These are phyloP conservation scores for Penaeus vannamei DNA, from an alignment of 1,140 invertebrate species.

Conservation along the genomic window DNA sequence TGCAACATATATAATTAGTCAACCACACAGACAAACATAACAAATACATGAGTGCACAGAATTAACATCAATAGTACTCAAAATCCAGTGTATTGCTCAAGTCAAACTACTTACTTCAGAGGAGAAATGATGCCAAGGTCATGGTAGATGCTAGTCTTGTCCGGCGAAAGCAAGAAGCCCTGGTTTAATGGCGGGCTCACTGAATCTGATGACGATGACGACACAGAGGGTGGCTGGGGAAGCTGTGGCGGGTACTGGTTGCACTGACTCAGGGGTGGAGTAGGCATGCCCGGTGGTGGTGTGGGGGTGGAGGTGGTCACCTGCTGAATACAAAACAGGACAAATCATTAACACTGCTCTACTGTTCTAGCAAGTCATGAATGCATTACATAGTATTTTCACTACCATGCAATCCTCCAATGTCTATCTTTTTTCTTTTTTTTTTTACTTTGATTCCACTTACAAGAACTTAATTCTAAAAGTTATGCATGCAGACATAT, in stretches of 20 bases:
- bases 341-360: too few species aligned
- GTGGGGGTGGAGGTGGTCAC: constrained; percentile 38
- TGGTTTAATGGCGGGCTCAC: constrained; percentile 59
- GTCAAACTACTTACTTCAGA: constrained; percentile 60
- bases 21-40: too few species aligned
- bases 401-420: too few species aligned
- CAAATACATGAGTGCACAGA: background rate
- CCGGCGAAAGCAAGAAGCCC: constrained; percentile 64
- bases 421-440: too few species aligned
- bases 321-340: constrained; percentile 11
- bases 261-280: constrained; percentile 45
- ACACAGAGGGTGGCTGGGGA: background rate
- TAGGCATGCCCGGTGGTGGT: constrained; percentile 42
- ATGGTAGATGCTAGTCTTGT: constrained; percentile 60
- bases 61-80: background rate
- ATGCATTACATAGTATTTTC: too few species aligned
- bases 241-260: constrained; percentile 40
- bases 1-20: too few species aligned
- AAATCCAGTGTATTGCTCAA: background rate
- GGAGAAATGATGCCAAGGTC: constrained; percentile 66
- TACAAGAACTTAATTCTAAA: too few species aligned
- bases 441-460: too few species aligned
- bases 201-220: constrained; percentile 39
- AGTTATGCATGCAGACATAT: too few species aligned
- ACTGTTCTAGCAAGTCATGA: too few species aligned